Evolutionary conservation across 1,140 invertebrate species (phyloP).

Genomic region (Nasonia giraulti): DNA sequence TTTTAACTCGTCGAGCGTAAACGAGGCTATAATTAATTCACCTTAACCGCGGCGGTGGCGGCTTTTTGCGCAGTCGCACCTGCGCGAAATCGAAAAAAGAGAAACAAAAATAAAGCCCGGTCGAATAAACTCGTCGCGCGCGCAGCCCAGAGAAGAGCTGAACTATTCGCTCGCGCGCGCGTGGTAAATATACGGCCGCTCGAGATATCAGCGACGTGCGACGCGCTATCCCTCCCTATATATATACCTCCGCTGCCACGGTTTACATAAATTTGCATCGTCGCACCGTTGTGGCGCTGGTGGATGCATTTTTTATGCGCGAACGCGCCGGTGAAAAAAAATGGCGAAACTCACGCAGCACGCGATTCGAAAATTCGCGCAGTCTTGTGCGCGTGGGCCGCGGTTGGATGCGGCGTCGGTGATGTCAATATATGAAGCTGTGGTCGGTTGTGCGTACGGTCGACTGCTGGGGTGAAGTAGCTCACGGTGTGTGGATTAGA

Average conservation of each 20-base stretch:
- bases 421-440: slow-evolving; percentile 9
- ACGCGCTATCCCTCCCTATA: background rate
- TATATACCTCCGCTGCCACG: background rate
- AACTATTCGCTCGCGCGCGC: background rate
- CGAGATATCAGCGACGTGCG: slow-evolving; percentile 55
- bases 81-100: background rate
- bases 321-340: slow-evolving; percentile 35
- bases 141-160: background rate
- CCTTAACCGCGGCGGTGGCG: too few relatives aligned
- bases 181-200: slow-evolving; percentile 57
- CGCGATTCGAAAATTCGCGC: background rate
- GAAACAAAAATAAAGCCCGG: background rate
- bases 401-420: background rate
- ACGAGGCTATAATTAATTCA: too few relatives aligned
- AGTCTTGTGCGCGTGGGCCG: background rate
- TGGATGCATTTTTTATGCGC: slow-evolving; percentile 33
- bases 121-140: background rate
- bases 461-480: too few relatives aligned
- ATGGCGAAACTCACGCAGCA: background rate
- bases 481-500: too few relatives aligned
- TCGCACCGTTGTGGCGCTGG: background rate
- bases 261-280: slow-evolving; percentile 68
- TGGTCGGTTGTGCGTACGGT: too few relatives aligned
- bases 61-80: too few relatives aligned
- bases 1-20: background rate